phyloP scores from a whole-genome alignment of 2,797 vertebrate species.

The Sebastes steindachneri region DNA sequence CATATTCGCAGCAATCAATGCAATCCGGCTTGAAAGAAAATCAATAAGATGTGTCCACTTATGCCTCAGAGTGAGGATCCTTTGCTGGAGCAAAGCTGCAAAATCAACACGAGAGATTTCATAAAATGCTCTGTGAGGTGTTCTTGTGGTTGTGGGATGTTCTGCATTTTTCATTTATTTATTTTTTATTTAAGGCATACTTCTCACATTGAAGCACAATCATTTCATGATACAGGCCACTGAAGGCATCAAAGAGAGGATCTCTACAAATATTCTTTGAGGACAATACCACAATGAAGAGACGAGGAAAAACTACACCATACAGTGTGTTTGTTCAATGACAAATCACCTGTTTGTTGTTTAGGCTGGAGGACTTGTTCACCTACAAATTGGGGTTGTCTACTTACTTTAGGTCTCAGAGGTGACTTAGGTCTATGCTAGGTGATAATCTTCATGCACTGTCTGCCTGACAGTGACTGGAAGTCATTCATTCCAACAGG shows the following conservation, averaged over 20 bases:
- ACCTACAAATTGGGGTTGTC: background rate
- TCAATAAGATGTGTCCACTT: slow-evolving; percentile 98
- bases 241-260: slow-evolving; percentile 23
- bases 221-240: background rate
- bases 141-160: slow-evolving; percentile 4
- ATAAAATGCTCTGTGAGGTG: slow-evolving; percentile 75
- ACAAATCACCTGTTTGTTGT: background rate
- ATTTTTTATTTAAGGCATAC: slow-evolving; percentile 65
- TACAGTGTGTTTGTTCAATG: background rate
- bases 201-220: slow-evolving; percentile 70
- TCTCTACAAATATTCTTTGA: background rate
- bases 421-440: background rate
- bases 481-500: too few species aligned
- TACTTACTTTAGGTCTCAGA: background rate
- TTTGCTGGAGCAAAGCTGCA: slow-evolving; percentile 86
- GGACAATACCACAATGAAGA: slow-evolving; percentile 3
- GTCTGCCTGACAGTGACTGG: too few species aligned
- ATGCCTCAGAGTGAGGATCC: slow-evolving; percentile 90
- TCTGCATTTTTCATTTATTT: slow-evolving; percentile 68
- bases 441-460: background rate
- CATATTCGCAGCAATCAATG: slow-evolving; percentile 94
- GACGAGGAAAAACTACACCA: background rate
- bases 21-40: slow-evolving; percentile 98
- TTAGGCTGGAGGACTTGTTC: background rate
- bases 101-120: slow-evolving; percentile 87